Base-by-base conservation (phyloP, 1,140 invertebrate species). In the Halictus rubicundus region DNA sequence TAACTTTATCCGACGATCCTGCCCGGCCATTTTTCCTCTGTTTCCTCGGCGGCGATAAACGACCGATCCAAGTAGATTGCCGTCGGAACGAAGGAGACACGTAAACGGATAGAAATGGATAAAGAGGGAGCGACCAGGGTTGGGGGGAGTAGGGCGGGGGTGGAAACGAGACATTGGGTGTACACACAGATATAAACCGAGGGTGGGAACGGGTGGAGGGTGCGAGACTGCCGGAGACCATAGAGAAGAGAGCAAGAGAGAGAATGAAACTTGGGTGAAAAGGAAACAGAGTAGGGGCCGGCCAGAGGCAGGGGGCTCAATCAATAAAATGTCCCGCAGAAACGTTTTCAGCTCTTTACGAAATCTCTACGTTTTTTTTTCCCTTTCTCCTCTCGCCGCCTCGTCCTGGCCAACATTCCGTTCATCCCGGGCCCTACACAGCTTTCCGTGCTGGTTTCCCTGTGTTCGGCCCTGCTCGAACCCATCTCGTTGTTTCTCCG, bases 301-400 rank as follows among this genome's bases (percentile, higher is more conserved):
- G 60, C 78, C 78, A 86, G 81, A 83, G 78, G 79, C 85, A 84
- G 76, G 87, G 82, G 64, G 71, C 65, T 89, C 85, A 89, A 92
- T 92, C 91, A 89, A 92, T 92, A 92, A 91, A 91, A 92, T 91
- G 89, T 89, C 88, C 87, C 85, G 88, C 86, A 87, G 88, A 91
- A 91, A 88, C 81, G 80, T 86, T 91, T 89, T 88, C 85, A 78
- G 82, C 79, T 86, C 83, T 87, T 85, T 82, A 82, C 59, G 79
- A 86, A 82, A 82, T 86, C 64, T 85, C 76, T 46, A 66, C 74
- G 63, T 85, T 75, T 83, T 87, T 68, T 74, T 83, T 87, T 68
- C 71, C n/a, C 71, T 46, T 57, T 25, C n/a, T 77, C 61, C 61
- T 64, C 59, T 27, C 54, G 65, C 54, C 81, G 39, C 54, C 59